Evolutionary conservation across 2,888 invertebrate genomes (phyloP).

Genomic region (Stenotaenia linearis): DNA sequence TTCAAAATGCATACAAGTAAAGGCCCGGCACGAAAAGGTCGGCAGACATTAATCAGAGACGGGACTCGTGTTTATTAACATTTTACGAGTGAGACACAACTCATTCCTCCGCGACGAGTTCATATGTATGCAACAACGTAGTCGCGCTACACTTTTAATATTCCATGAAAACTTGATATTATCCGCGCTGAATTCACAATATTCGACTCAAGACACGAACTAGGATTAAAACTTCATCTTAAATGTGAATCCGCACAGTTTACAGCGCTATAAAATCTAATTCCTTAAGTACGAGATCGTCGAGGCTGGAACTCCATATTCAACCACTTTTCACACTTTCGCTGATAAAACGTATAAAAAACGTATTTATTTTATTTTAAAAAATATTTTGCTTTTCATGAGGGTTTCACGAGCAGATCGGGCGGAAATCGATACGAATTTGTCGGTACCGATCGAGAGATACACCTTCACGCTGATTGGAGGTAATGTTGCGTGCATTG

Average conservation of each 20-base stretch:
- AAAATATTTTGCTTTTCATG: too few species aligned
- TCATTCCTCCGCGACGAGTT: not conserved
- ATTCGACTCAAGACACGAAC: not conserved
- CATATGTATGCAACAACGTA: constrained; percentile 9
- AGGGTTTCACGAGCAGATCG: not conserved
- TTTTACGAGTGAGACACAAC: not conserved
- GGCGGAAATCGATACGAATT: not conserved
- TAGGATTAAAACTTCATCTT: not conserved
- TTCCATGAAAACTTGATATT: not conserved
- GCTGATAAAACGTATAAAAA: too few species aligned
- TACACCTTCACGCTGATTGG: not conserved
- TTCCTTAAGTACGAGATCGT: not conserved
- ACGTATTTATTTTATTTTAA: too few species aligned
- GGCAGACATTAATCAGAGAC: constrained; percentile 4
- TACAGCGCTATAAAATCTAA: not conserved
- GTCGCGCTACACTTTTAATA: not conserved
- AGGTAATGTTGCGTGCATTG: constrained; percentile 11
- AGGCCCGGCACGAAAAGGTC: not conserved
- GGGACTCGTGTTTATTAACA: not conserved
- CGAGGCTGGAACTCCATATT: too few species aligned
- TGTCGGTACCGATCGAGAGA: not conserved
- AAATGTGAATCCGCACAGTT: not conserved
- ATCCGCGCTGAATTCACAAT: not conserved
- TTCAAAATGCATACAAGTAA: not conserved
- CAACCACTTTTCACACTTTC: too few species aligned